Evolutionary conservation across 53 echinoderm and acorn worm species (phyloP).

Genomic region (Echinarachnius parma): DNA sequence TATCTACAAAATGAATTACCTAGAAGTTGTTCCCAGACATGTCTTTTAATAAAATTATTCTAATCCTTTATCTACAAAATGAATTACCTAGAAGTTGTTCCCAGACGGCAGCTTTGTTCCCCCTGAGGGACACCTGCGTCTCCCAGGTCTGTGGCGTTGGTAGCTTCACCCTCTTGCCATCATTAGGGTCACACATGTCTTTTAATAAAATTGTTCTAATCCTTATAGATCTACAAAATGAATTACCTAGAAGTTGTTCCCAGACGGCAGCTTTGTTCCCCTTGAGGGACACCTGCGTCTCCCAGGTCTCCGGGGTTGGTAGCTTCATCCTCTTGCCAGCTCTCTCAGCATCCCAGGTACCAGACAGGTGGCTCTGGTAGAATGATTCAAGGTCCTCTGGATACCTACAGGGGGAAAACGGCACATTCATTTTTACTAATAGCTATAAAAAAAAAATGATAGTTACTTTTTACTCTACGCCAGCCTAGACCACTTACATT

Average conservation of each 20-base stretch:
- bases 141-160: slow-evolving; percentile 98
- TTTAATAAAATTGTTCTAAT: no score
- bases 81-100: slow-evolving; percentile 83
- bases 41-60: no score
- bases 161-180: slow-evolving; percentile 91
- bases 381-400: slow-evolving; percentile 82
- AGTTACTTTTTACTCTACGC: background rate
- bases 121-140: slow-evolving; percentile 81
- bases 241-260: slow-evolving; percentile 86
- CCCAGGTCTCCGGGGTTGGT: slow-evolving; percentile 97
- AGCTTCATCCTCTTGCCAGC: slow-evolving; percentile 94
- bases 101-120: slow-evolving; percentile 90
- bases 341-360: slow-evolving; percentile 82
- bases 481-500: no score
- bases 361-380: slow-evolving; percentile 76
- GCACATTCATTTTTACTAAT: background rate
- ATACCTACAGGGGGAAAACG: slow-evolving; percentile 49
- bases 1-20: no score
- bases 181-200: no score
- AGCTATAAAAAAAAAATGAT: background rate
- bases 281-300: slow-evolving; percentile 81
- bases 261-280: slow-evolving; percentile 90
- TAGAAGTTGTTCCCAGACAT: no score
- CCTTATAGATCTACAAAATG: no score
- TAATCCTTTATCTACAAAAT: no score